A percentile compares a stretch with the other conserved stretches of the same genome.
Conservation (phyloP, 2,113 vertebrate species). For the Centropus bengalensis region DNA sequence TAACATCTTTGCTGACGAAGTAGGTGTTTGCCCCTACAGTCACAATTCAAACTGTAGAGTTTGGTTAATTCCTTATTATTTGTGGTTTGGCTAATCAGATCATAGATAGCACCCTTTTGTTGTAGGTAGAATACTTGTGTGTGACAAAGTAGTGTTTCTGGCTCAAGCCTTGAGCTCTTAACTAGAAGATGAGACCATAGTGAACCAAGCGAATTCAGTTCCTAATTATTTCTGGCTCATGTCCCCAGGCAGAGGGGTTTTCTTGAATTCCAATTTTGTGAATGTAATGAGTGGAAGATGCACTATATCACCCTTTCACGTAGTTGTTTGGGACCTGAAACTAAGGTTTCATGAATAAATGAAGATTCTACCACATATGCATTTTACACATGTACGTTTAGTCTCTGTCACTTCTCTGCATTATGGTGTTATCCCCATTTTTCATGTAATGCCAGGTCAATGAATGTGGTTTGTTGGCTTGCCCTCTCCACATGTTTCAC, state of each 20-base stretch:
- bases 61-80: background rate
- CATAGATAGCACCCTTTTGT: background rate
- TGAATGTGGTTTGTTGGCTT: background rate
- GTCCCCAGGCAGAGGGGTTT: constrained; percentile 14
- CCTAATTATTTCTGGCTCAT: constrained; percentile 27
- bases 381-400: background rate
- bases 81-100: background rate
- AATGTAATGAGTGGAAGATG: background rate
- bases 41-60: background rate
- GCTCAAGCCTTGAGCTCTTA: background rate
- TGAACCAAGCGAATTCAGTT: background rate
- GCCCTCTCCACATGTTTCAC: background rate
- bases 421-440: background rate
- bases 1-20: background rate
- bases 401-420: background rate
- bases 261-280: constrained; percentile 26
- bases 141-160: constrained; percentile 4
- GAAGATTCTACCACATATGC: background rate
- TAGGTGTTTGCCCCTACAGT: background rate
- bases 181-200: background rate
- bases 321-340: constrained; percentile 24
- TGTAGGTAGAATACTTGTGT: background rate
- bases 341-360: constrained; percentile 1
- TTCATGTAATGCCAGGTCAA: background rate
- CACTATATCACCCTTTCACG: background rate